These are phyloP conservation scores for Pachycephus smyrnensis DNA, from an alignment of 2,888 invertebrate genomes.

Conservation along the genomic window DNA sequence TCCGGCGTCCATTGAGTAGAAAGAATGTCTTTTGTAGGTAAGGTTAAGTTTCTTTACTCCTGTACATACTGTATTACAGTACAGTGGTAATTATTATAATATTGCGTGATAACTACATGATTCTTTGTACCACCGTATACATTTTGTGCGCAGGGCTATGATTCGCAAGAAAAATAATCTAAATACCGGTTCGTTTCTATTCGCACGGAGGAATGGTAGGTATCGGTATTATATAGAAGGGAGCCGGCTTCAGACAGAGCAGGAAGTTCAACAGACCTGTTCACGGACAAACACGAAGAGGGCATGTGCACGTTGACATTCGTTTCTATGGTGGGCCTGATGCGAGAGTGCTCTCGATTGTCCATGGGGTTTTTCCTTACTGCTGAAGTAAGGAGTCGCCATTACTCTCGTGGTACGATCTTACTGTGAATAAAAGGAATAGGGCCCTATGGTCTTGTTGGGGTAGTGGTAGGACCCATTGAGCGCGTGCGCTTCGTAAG, in stretches of 20 bases:
- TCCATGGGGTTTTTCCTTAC: constrained; percentile 20
- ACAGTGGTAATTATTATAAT: fast-evolving
- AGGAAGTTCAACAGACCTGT: constrained; percentile 55
- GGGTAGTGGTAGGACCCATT: too few relatives aligned
- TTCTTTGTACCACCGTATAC: too few relatives aligned
- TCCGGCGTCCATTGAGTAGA: too few relatives aligned
- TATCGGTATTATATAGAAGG: neutral
- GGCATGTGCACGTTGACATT: constrained; percentile 53
- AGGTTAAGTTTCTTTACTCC: too few relatives aligned
- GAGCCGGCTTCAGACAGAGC: constrained; percentile 19
- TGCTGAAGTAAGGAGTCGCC: neutral
- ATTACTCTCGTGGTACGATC: too few relatives aligned
- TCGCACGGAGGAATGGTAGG: neutral
- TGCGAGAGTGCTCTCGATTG: constrained; percentile 37
- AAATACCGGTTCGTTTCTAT: constrained; percentile 42
- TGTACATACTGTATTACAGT: too few relatives aligned
- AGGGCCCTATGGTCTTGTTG: too few relatives aligned
- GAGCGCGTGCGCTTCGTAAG: too few relatives aligned
- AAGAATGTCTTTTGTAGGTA: too few relatives aligned
- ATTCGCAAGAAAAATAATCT: constrained; percentile 34
- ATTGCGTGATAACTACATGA: too few relatives aligned
- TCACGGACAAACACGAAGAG: constrained; percentile 21
- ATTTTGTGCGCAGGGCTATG: too few relatives aligned
- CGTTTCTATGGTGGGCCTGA: constrained; percentile 34
- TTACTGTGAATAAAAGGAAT: too few relatives aligned